Base-by-base conservation (phyloP, 2,888 invertebrate species). In the Thereva unica region DNA sequence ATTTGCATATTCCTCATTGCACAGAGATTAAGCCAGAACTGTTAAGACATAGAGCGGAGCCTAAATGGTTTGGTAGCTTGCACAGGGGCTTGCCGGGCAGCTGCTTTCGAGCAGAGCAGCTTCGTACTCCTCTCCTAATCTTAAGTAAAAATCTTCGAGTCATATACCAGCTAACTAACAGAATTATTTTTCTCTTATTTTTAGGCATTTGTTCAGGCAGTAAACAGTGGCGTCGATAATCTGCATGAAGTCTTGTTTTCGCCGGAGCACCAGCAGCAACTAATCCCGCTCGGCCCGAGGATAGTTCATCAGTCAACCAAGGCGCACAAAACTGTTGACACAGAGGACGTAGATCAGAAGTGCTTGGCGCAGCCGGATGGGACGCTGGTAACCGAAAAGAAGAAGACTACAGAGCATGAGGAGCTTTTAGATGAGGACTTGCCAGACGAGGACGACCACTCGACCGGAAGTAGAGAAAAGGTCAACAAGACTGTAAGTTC, bases 321-420 rank as follows among this genome's bases (percentile, higher is more conserved):
- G 71, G 89, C 87, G 73, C 88, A 87, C 73, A 93, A 92, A 78
- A 90, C 91, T 61, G 87, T 91, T 77, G 93, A 94, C 79, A 93
- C 93, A 70, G 93, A 93, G 83, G 92, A 93, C 76, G 90, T 89
- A 70, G 84, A 86, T 73, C 90, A 92, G 79, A 83, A 89, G 70
- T 90, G 90, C 76, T 88, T 91, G 54, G 84, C 91, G 55, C 87
- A 89, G 72, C 86, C 89, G 42, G 92, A 93, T 83, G 95, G 95
- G 41, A 89, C 90, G 71, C 86, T 95, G 75, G 88, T 93, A 72
- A 94, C 93, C 6, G 93, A 95, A 83, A 91, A 88, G 71, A 88
- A 89, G 75, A 88, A 89, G 75, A 92, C 89, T 66, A 90, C 89
- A 71, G 91, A 93, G 78, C 92, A 93, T 85, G 93, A 93, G 81